phyloP scores from a whole-genome alignment of 1,140 invertebrate species.

The Conus betulinus region DNA sequence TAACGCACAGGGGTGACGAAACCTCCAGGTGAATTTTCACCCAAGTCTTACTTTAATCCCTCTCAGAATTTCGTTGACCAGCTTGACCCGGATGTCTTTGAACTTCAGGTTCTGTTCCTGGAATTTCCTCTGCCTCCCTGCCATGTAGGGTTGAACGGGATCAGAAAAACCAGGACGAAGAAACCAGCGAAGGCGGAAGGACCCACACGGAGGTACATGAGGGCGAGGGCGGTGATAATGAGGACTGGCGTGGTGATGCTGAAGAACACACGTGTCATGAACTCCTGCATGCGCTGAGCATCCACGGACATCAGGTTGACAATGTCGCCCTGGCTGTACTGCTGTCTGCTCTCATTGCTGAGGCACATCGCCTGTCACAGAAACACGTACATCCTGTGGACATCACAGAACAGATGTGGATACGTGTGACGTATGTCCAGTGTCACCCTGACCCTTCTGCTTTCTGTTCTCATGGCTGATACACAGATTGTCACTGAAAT shows the following conservation, averaged over 20 bases:
- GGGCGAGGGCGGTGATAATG: conserved; percentile 84
- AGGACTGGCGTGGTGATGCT: conserved; percentile 95
- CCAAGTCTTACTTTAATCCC: conserved; percentile 79
- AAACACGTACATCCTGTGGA: too few species aligned
- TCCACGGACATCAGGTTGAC: conserved; percentile 79
- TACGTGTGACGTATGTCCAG: too few species aligned
- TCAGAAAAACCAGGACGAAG: conserved; percentile 67
- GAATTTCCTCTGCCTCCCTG: conserved; percentile 83
- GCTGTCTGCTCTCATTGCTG: conserved; percentile 56
- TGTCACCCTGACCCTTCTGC: too few species aligned
- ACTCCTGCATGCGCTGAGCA: conserved; percentile 74
- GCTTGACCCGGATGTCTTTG: conserved; percentile 78
- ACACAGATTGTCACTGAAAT: too few species aligned
- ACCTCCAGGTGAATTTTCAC: too few species aligned
- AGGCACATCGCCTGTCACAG: conserved; percentile 51
- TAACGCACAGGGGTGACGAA: too few species aligned
- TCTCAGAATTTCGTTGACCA: conserved; percentile 73
- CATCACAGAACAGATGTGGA: too few species aligned
- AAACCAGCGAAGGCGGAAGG: conserved; percentile 63
- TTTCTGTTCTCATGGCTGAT: too few species aligned
- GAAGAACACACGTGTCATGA: conserved; percentile 88
- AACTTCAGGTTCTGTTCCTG: conserved; percentile 75
- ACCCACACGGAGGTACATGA: conserved; percentile 79
- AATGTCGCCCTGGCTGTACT: conserved; percentile 79
- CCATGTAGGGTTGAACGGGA: conserved; percentile 87